Evolutionary conservation across 1,140 invertebrate genomes (phyloP).

Genomic region (Solenopsis invicta): DNA sequence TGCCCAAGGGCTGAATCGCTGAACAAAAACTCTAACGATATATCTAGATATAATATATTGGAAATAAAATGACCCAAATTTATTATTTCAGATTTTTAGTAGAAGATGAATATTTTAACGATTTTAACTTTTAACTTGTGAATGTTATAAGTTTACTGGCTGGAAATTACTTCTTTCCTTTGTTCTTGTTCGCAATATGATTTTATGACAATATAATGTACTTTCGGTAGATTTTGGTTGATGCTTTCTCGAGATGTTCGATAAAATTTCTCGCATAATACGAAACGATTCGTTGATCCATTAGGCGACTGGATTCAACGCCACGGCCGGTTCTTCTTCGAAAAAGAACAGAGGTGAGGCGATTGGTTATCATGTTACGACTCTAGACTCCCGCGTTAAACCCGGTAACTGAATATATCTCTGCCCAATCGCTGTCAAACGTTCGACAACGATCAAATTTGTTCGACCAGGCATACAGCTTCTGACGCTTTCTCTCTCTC

Average conservation of each 20-base stretch:
- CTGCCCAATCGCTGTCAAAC: slow-evolving; percentile 82
- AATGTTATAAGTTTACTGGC: neutral
- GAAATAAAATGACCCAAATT: neutral
- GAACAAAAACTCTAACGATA: neutral
- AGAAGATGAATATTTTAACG: neutral
- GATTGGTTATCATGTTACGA: slow-evolving; percentile 83
- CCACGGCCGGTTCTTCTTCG: slow-evolving; percentile 67
- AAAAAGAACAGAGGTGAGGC: slow-evolving; percentile 71
- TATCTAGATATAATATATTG: neutral
- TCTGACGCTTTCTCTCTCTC: slow-evolving; percentile 39
- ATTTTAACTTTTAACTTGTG: neutral
- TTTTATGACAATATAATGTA: neutral
- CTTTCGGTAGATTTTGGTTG: neutral
- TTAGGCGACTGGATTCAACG: slow-evolving; percentile 40
- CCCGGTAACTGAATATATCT: slow-evolving; percentile 83
- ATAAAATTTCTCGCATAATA: slow-evolving; percentile 10
- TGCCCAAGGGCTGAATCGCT: neutral
- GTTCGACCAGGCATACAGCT: slow-evolving; percentile 75
- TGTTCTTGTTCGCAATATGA: neutral
- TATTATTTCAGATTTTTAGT: neutral
- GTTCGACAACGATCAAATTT: slow-evolving; percentile 83
- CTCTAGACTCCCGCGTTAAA: slow-evolving; percentile 81
- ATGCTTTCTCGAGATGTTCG: neutral
- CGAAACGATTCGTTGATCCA: slow-evolving; percentile 9
- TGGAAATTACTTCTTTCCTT: neutral